phyloP scores from a whole-genome alignment of 2,888 invertebrate species.

The Callyntrura sp. region DNA sequence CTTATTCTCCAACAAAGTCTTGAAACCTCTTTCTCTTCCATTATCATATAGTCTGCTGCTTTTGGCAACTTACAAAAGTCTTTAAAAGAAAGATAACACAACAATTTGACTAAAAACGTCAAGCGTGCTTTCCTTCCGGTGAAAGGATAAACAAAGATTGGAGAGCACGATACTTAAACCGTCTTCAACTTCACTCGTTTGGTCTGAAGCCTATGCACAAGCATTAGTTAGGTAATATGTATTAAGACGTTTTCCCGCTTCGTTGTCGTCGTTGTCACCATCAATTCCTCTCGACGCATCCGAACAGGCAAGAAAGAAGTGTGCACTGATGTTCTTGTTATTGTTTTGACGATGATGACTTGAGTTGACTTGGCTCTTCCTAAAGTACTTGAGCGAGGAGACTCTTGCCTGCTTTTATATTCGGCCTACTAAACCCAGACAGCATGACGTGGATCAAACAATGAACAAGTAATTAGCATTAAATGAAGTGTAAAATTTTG shows the following conservation, averaged over 20 bases:
- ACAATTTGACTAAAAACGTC: conserved; percentile 75
- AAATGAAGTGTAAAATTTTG: conserved; percentile 55
- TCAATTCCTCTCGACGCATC: neutral
- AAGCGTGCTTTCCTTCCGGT: conserved; percentile 76
- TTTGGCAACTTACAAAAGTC: conserved; percentile 66
- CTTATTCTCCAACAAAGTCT: conserved; percentile 8
- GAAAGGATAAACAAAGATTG: conserved; percentile 71
- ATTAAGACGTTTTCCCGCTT: conserved; percentile 48
- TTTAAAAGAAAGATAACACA: conserved; percentile 60
- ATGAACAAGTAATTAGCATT: conserved; percentile 60
- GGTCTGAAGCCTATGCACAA: conserved; percentile 23
- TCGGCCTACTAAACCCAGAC: conserved; percentile 46
- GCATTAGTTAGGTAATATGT: conserved; percentile 1
- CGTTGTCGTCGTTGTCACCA: conserved; percentile 28
- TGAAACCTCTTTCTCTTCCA: conserved; percentile 34
- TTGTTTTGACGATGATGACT: conserved; percentile 15
- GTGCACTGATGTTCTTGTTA: conserved; percentile 25
- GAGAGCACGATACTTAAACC: conserved; percentile 61
- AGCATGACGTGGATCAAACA: conserved; percentile 44
- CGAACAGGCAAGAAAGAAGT: conserved; percentile 24
- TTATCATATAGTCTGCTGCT: conserved; percentile 46
- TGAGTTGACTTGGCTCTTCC: conserved; percentile 15
- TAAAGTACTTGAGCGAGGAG: neutral
- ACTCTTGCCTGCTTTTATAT: conserved; percentile 7
- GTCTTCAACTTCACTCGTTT: conserved; percentile 29